phyloP scores from a whole-genome alignment of 2,113 vertebrate genomes.

The Sarotherodon lohbergeri region DNA sequence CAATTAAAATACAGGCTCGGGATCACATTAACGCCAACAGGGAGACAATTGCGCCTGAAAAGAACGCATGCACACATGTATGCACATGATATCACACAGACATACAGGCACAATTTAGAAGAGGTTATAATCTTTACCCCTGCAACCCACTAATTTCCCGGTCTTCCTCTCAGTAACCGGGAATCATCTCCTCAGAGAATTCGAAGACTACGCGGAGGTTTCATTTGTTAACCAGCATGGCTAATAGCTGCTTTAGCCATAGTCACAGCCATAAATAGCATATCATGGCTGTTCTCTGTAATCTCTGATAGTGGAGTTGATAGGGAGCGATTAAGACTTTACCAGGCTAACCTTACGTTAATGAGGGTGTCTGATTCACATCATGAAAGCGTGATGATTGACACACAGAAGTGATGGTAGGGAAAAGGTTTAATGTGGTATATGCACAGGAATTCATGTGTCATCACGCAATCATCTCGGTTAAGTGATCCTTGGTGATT shows the following conservation, averaged over 20 bases:
- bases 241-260: slow-evolving; percentile 34
- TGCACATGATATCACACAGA: background rate
- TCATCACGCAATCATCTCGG: background rate
- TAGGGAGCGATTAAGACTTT: slow-evolving; percentile 40
- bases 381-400: slow-evolving; percentile 14
- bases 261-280: slow-evolving; percentile 32
- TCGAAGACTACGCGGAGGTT: slow-evolving; percentile 6
- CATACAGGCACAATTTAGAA: background rate
- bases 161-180: background rate
- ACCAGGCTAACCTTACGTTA: slow-evolving; percentile 44
- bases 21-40: background rate
- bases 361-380: slow-evolving; percentile 41
- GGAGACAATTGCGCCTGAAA: background rate
- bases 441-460: background rate
- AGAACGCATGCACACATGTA: background rate
- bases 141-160: background rate
- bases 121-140: slow-evolving; percentile 36
- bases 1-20: slow-evolving; percentile 42
- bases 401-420: background rate
- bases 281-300: slow-evolving; percentile 47
- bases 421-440: background rate
- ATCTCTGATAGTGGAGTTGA: slow-evolving; percentile 40
- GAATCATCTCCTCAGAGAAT: slow-evolving; percentile 30
- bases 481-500: background rate
- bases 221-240: slow-evolving; percentile 36